A percentile compares a stretch with the other conserved stretches of the same genome.
These are phyloP conservation scores for Anthoscopus minutus DNA, from an alignment of 2,113 vertebrate species.

Conservation along the genomic window DNA sequence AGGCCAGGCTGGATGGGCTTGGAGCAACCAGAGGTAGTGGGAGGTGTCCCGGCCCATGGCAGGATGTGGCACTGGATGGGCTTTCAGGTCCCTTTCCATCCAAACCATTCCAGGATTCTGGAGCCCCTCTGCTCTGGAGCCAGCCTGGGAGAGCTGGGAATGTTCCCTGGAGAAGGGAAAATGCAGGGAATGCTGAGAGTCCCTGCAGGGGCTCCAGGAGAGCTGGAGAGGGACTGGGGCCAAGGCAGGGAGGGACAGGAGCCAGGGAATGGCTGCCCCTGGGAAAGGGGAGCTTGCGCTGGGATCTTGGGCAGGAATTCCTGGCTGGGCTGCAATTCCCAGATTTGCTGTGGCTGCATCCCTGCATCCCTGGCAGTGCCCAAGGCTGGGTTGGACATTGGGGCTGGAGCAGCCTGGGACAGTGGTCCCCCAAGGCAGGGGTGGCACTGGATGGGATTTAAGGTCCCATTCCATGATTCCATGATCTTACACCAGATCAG, in stretches of 20 bases:
- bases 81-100: fast-evolving
- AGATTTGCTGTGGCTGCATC: not conserved
- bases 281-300: too few species aligned
- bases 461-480: not conserved
- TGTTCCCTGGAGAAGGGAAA: not conserved
- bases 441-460: too few species aligned
- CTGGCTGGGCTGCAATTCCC: not conserved
- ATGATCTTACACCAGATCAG: not conserved
- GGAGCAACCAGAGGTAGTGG: fast-evolving
- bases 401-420: too few species aligned
- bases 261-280: not conserved
- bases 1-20: not conserved
- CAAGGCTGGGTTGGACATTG: not conserved
- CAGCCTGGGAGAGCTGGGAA: not conserved
- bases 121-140: not conserved
- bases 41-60: fast-evolving
- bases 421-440: too few species aligned
- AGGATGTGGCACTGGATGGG: fast-evolving
- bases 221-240: not conserved
- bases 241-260: too few species aligned
- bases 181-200: too few species aligned
- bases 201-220: not conserved
- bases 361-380: not conserved
- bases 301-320: too few species aligned
- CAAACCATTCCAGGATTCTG: not conserved